These are phyloP conservation scores for Tachysurus vachellii DNA, from an alignment of 2,113 vertebrate genomes.

Conservation along the genomic window DNA sequence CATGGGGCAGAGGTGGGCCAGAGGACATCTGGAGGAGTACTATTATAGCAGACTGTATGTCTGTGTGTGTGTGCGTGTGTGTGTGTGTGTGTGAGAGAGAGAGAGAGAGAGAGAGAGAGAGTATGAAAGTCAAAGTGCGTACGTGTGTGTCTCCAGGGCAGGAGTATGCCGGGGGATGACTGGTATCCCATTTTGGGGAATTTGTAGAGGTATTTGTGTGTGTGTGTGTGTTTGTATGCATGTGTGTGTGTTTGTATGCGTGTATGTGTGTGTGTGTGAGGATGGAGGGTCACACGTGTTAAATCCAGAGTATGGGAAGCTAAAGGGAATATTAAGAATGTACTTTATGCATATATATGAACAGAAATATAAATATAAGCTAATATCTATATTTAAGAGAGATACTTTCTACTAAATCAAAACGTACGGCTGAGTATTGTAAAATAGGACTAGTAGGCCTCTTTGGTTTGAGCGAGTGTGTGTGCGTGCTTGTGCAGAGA, in stretches of 20 bases:
- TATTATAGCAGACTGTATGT: not conserved
- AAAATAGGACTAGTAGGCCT: conserved; percentile 65
- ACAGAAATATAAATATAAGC: conserved; percentile 67
- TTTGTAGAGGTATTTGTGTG: conserved; percentile 9
- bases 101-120: not conserved
- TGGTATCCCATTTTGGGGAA: conserved; percentile 29
- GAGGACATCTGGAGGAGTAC: not conserved
- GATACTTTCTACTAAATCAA: conserved; percentile 64
- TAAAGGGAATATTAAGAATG: conserved; percentile 72
- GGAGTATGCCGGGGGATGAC: conserved; percentile 21
- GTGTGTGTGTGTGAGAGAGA: not conserved
- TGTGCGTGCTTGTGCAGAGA: conserved; percentile 35
- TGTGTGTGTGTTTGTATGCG: conserved; percentile 3
- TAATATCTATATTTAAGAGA: conserved; percentile 71
- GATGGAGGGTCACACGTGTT: not conserved
- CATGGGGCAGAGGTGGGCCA: conserved; percentile 45
- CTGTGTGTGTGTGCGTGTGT: not conserved
- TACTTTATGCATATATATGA: conserved; percentile 70
- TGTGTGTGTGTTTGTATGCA: not conserved
- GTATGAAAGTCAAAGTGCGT: no score
- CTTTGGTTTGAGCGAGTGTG: conserved; percentile 48
- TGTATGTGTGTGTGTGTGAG: conserved; percentile 12
- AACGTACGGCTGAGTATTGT: conserved; percentile 57
- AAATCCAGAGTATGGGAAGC: conserved; percentile 37
- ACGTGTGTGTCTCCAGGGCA: conserved; percentile 15